Evolutionary conservation across 2,113 vertebrate species (phyloP).

Genomic region (Lepus europaeus): DNA sequence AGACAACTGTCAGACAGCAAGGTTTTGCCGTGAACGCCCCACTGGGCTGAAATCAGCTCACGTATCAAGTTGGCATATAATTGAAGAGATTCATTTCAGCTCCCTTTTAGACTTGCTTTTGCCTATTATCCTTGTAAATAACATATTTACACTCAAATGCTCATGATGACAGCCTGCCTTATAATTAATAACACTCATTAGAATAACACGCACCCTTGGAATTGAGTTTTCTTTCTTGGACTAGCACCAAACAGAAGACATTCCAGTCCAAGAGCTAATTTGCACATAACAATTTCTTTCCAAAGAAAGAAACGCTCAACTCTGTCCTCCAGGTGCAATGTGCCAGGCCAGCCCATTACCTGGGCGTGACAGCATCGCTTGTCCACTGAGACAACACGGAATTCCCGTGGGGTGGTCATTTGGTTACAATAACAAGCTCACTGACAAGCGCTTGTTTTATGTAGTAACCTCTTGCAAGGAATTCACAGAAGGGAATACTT

Average conservation of each 20-base stretch:
- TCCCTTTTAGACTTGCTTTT: background rate
- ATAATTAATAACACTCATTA: slow-evolving; percentile 38
- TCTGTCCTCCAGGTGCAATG: background rate
- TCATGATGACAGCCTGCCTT: background rate
- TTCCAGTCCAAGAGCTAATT: background rate
- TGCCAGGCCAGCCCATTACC: background rate
- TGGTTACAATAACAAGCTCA: background rate
- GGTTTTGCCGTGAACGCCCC: background rate
- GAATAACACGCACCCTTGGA: background rate
- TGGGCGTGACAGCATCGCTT: background rate
- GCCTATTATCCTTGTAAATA: background rate
- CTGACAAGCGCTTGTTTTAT: background rate
- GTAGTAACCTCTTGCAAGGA: background rate
- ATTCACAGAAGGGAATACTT: background rate
- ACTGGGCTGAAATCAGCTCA: background rate
- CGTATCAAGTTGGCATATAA: background rate
- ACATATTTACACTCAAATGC: background rate
- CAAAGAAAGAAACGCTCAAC: background rate
- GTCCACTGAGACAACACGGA: background rate
- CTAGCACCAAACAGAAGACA: background rate
- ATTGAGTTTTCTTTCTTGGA: slow-evolving; percentile 9
- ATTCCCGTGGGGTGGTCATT: background rate
- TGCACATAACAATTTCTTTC: slow-evolving; percentile 13
- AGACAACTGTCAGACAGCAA: background rate
- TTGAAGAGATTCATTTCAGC: background rate